Evolutionary conservation across 37 sponge, comb jelly and placozoan genomes (phyloP), one percentile per base, ranked within the genome.

Genomic region (Amphimedon queenslandica): DNA sequence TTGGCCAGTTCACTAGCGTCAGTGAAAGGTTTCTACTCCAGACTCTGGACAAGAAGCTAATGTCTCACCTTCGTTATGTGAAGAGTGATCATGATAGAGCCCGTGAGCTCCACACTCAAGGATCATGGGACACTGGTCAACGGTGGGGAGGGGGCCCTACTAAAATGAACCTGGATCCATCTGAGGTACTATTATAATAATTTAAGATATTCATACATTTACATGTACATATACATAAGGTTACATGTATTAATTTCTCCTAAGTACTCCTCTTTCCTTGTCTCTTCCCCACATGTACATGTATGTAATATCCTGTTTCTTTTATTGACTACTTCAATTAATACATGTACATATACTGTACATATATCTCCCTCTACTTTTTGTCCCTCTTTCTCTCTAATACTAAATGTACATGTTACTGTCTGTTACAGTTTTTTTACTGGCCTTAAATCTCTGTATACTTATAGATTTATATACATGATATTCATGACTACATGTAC

Each of bases 11-110:
- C 64, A 41, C 55, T 5, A 13, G 38, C 3, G 92, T 87, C 36
- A 86, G 72, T 29, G 29, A 42, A 16, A 74, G 82, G 64, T 90
- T 90, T 65, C 57, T 94, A 20, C 58, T 82, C 3, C 94, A 94
- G 68, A 94, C 94, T 1, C 67, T 94, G 40, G 94, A 94, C 65
- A 94, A 94, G 80, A 94, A 94, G 75, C 84, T 94, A 32, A 94
- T 94, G 94, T 94, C 94, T 1, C 91, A 90, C 67, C 58, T 94
- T 55, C 82, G 76, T 88, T 66, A 71, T 55, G 91, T 90, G 28
- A 90, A 90, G 65, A 90, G 82, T 68, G 82, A 84, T 37, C 91
- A 89, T 70, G 86, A 90, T 47, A 66, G 91, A 24, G 86, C 84
- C 69, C 70, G 69, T 58, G 78, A 77, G 79, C 57, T 70, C 0